Base-by-base conservation (phyloP, 2,797 vertebrate genomes). In the Acanthornis magna region DNA sequence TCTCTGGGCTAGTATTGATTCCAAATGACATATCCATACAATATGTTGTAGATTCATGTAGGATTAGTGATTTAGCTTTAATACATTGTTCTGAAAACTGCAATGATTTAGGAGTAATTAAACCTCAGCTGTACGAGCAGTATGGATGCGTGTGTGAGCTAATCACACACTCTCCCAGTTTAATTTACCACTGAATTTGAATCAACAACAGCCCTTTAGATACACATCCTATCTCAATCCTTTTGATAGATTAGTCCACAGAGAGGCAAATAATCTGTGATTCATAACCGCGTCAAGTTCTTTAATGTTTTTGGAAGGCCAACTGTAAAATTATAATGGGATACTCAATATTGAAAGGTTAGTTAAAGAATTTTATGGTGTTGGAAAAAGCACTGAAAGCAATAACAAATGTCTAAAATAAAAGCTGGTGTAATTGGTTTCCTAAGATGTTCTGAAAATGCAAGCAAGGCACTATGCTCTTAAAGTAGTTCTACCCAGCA, bases 241-340 rank as follows among this genome's bases (percentile, higher is more conserved):
- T 76, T 89, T 73, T 89, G 82, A 94, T 60, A 89, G 60, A 91
- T 96, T 76, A 90, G 32, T 73, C 73, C 60, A 60, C 60, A 78
- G 82, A 62, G 91, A 89, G 65, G 85, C 32, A 92, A 85, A 93
- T 90, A 89, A 91, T 92, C 53, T 74, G 71, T 87, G 74, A 95
- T 96, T 93, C 81, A 95, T 83, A 79, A 76, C 45, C 71, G 29
- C 1, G 2, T 70, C 90, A 85, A 81, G 36, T 86, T 87, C 85
- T 94, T 91, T 92, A 95, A 81, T 91, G 29, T 74, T 96, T 97
- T 96, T 93, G 57, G 96, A 96, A 96, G 45, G 48, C 80, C 94
- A 68, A 48, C 88, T 73, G 61, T 93, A 96, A 96, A 94, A 93
- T 83, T 91, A 29, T 85, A 96, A 89, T 61, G 22, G 65, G 36